Base-by-base conservation (phyloP, 2,888 invertebrate species). In the Aspidiotus rigidus region DNA sequence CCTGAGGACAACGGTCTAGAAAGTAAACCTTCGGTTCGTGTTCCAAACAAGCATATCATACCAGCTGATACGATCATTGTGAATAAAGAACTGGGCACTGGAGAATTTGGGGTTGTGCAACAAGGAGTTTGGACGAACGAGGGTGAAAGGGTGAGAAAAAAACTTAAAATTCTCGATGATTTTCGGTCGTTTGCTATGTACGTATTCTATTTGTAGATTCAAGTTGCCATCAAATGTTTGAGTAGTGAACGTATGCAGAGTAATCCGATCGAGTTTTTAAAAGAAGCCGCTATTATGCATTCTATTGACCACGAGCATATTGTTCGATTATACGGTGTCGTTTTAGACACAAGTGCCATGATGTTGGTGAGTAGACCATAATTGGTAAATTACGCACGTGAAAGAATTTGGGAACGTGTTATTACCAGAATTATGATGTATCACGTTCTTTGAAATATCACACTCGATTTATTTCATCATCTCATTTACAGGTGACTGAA, bases 241-340 rank as follows among this genome's bases (percentile, higher is more conserved):
- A 92, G 92, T 57, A 86, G 93, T 72, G 96, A 97, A 77, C 85
- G 93, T 70, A 91, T 99, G 90, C 92, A 95, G 75, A 92, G 93
- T 74, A 95, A 95, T 79, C 93, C 95, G 0, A 89, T 94, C 73
- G 96, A 97, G 79, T 97, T 98, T 80, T 81, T 98, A 63, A 97
- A 97, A 79, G 98, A 99, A 80, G 98, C 98, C 0, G 93, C 93
- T 11, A 94, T 97, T 73, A 97, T 99, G 97, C 96, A 98, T 79
- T 88, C 91, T 72, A 94, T 98, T 75, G 93, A 96, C 78, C 96
- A 98, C 78, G 93, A 94, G 71, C 93, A 95, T 78, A 95, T 99
- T 74, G 97, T 98, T 6, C 83, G 95, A n/a, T 82, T 99, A 70
- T 98, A 93, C 78, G 99, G 99, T 3, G 97, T 99, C 15, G 98